phyloP scores from a whole-genome alignment of 2,888 invertebrate genomes.

The Philaethria dido region DNA sequence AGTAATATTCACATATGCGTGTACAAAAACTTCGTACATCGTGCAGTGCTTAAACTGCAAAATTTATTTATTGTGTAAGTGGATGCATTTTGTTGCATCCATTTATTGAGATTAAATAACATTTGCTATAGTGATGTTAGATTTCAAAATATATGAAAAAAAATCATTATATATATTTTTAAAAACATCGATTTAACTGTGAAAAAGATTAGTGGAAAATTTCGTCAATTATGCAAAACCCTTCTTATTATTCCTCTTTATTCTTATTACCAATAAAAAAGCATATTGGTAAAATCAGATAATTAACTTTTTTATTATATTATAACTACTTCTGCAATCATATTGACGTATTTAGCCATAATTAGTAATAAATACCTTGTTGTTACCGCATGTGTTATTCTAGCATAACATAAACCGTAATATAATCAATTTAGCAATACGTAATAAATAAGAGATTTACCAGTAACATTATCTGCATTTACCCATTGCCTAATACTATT shows the following conservation, averaged over 20 bases:
- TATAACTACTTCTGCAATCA: not conserved
- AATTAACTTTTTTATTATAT: no score
- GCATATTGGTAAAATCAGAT: no score
- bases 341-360: not conserved
- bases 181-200: no score
- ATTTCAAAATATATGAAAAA: no score
- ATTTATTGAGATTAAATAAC: not conserved
- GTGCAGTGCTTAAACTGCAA: no score
- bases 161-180: no score
- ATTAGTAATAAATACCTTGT: not conserved
- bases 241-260: no score
- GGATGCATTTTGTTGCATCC: constrained; percentile 1
- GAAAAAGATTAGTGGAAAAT: no score
- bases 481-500: constrained; percentile 7
- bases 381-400: constrained; percentile 2
- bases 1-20: no score
- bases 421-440: constrained; percentile 1
- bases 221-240: no score
- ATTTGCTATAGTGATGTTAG: constrained; percentile 12
- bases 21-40: no score
- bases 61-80: not conserved
- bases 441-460: constrained; percentile 7
- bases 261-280: not conserved
- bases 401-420: not conserved
- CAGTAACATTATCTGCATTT: constrained; percentile 17